These are phyloP conservation scores for Exaiptasia diaphana DNA, from an alignment of 64 coral and sea anemone species.

Conservation along the genomic window DNA sequence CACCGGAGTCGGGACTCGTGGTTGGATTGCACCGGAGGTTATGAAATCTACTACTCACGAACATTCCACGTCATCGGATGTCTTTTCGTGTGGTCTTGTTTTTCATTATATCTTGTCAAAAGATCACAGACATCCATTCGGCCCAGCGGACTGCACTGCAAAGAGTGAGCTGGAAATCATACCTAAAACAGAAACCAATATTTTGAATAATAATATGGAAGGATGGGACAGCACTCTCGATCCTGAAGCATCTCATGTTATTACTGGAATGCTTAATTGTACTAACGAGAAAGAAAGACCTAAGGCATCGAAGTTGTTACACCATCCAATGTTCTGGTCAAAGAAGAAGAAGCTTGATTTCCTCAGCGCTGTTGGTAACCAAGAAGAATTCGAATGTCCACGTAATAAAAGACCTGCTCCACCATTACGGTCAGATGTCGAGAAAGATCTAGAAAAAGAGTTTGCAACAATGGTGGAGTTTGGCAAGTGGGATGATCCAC, in stretches of 20 bases:
- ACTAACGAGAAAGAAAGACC: background rate
- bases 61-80: conserved; percentile 39
- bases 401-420: background rate
- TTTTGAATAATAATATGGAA: background rate
- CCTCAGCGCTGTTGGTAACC: conserved; percentile 33
- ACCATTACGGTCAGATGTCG: conserved; percentile 27
- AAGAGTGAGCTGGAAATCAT: background rate
- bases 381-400: conserved; percentile 24
- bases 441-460: no score
- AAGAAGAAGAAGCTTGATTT: conserved; percentile 18
- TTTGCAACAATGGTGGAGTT: background rate
- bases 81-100: conserved; percentile 26
- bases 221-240: background rate
- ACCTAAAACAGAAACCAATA: background rate
- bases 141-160: background rate
- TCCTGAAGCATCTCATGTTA: background rate
- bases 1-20: conserved; percentile 31
- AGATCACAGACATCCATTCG: conserved; percentile 24
- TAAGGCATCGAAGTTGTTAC: background rate
- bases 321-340: conserved; percentile 21
- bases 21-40: conserved; percentile 76
- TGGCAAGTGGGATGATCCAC: background rate
- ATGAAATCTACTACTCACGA: background rate
- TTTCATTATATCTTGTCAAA: conserved; percentile 17
- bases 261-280: background rate